Percentiles rank a stretch among this genome's conserved stretches.
phyloP scores from a whole-genome alignment of 2,113 vertebrate genomes.

The Carlito syrichta region DNA sequence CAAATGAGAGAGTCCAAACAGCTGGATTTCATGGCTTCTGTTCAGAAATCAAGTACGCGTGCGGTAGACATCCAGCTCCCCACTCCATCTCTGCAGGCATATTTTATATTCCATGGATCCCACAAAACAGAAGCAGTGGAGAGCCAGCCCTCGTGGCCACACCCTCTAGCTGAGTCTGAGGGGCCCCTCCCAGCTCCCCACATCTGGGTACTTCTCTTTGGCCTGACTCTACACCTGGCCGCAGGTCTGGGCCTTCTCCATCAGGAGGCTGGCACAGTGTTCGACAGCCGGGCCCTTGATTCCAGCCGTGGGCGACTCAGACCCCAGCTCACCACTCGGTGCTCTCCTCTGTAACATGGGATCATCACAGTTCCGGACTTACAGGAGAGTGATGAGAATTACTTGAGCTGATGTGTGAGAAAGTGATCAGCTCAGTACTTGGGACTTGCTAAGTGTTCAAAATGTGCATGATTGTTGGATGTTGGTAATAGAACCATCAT shows the following conservation, averaged over 20 bases:
- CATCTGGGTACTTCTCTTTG: background rate
- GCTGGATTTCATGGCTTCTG: constrained; percentile 86
- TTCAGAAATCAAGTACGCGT: background rate
- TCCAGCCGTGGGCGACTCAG: background rate
- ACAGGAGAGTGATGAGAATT: background rate
- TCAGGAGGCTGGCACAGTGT: background rate
- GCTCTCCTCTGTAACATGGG: background rate
- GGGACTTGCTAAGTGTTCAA: background rate
- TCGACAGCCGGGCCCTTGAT: background rate
- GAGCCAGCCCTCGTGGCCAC: background rate
- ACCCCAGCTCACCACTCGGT: background rate
- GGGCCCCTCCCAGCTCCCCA: background rate
- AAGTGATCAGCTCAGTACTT: background rate
- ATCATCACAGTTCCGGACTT: background rate
- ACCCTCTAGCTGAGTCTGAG: background rate
- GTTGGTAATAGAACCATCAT: background rate
- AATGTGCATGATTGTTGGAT: background rate
- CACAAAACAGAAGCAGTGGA: background rate
- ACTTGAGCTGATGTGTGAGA: background rate
- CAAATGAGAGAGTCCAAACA: constrained; percentile 85
- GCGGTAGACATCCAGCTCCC: background rate
- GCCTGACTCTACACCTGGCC: background rate
- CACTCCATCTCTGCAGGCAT: background rate
- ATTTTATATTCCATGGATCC: background rate
- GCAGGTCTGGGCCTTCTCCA: background rate